Percentiles rank a stretch among this genome's conserved stretches.
phyloP scores from a whole-genome alignment of 2,797 vertebrate genomes.

The Squalus acanthias region DNA sequence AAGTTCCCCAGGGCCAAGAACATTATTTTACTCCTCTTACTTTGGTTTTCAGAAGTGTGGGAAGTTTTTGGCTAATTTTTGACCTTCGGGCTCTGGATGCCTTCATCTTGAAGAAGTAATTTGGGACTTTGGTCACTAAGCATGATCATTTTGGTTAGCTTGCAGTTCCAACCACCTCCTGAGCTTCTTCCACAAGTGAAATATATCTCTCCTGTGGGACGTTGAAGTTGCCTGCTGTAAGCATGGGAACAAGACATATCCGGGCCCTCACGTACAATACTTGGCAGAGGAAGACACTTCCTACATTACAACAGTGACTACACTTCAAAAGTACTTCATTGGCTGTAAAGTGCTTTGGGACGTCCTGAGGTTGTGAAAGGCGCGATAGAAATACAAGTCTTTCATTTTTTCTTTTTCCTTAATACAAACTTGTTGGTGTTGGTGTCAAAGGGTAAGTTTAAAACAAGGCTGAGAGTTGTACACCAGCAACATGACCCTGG shows the following conservation, averaged over 20 bases:
- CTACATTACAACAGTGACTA: background rate
- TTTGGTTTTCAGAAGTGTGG: constrained; percentile 9
- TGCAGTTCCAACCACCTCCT: background rate
- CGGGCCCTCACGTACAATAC: background rate
- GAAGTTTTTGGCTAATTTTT: background rate
- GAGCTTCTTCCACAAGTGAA: background rate
- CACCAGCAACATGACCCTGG: background rate
- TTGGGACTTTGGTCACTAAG: background rate
- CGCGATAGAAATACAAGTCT: background rate
- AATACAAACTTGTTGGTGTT: background rate
- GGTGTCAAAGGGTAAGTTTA: background rate
- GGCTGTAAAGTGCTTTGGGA: background rate
- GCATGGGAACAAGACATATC: background rate
- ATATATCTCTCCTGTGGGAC: background rate
- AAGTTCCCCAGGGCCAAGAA: background rate
- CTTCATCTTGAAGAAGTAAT: background rate
- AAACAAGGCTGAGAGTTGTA: background rate
- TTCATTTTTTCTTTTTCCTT: background rate
- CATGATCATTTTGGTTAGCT: background rate
- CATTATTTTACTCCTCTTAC: background rate
- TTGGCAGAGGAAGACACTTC: background rate
- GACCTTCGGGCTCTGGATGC: background rate
- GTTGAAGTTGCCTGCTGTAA: background rate
- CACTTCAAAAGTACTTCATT: background rate
- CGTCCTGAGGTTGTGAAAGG: background rate